Conservation (phyloP, 2,113 vertebrate genomes). For the Numenius arquata region DNA sequence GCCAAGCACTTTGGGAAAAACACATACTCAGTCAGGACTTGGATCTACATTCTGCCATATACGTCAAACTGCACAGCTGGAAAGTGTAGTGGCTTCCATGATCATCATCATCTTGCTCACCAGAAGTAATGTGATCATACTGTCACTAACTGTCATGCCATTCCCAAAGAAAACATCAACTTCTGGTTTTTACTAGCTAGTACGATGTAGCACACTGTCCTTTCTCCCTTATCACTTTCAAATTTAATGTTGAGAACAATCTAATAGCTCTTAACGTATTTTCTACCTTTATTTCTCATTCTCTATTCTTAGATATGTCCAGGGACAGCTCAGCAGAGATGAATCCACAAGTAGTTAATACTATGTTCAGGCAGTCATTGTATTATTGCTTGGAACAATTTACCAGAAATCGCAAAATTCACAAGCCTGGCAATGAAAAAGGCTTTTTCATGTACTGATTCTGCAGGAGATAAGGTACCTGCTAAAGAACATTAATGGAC, state of each 20-base stretch:
- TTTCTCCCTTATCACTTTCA: not conserved
- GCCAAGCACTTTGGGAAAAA: not conserved
- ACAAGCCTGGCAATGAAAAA: not conserved
- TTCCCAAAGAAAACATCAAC: not conserved
- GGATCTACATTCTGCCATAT: not conserved
- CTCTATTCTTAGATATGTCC: not conserved
- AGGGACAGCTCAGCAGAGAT: not conserved
- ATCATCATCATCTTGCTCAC: not conserved
- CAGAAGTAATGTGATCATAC: not conserved
- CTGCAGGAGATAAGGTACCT: not conserved
- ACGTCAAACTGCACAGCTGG: not conserved
- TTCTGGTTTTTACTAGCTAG: not conserved
- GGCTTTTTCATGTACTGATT: not conserved
- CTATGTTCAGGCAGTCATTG: not conserved
- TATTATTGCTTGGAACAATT: not conserved
- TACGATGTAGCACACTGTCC: not conserved
- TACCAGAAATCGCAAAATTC: not conserved
- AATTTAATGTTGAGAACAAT: not conserved
- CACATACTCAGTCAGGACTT: not conserved
- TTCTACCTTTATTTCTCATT: not conserved
- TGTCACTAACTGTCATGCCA: not conserved
- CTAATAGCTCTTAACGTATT: not conserved
- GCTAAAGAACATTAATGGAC: not conserved
- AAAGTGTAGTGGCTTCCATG: not conserved
- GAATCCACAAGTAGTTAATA: not conserved